Evolutionary conservation across 1,140 invertebrate species (phyloP).

Genomic region (Ceratina calcarata): DNA sequence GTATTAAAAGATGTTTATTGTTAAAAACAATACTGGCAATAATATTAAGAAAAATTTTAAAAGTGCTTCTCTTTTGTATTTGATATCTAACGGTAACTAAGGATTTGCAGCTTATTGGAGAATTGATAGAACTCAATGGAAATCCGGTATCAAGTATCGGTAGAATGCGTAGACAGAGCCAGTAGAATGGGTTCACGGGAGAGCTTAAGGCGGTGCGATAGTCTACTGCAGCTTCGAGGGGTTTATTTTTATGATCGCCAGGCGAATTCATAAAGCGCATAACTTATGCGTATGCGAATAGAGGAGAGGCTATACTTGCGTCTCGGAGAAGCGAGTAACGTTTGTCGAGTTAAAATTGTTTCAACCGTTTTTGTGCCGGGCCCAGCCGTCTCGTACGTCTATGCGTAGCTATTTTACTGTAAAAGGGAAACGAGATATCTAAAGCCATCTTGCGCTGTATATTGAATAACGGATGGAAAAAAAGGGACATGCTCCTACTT

Average conservation of each 20-base stretch:
- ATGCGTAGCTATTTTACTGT: conserved; percentile 35
- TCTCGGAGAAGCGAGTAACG: conserved; percentile 25
- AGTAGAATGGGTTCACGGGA: neutral
- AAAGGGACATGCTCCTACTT: neutral
- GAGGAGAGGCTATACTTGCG: neutral
- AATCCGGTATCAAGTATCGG: too few relatives aligned
- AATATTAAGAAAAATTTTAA: too few relatives aligned
- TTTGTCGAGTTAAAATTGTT: conserved; percentile 40
- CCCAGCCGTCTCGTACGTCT: neutral
- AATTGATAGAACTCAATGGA: too few relatives aligned
- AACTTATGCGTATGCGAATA: conserved; percentile 26
- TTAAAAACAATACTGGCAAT: too few relatives aligned
- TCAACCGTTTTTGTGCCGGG: conserved; percentile 2
- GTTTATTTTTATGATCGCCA: conserved; percentile 52
- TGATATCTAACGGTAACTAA: too few relatives aligned
- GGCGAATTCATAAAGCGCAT: conserved; percentile 45
- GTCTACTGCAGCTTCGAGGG: neutral
- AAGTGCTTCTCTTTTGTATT: too few relatives aligned
- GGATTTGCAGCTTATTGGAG: too few relatives aligned
- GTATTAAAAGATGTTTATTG: too few relatives aligned
- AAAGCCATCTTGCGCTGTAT: neutral
- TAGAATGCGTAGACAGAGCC: neutral
- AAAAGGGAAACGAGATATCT: neutral
- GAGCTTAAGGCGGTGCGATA: neutral
- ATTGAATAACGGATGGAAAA: conserved; percentile 1